A percentile compares a stretch with the other conserved stretches of the same genome.
Conservation (phyloP, 2,113 vertebrate genomes). For the Corythornis madagascariensis region DNA sequence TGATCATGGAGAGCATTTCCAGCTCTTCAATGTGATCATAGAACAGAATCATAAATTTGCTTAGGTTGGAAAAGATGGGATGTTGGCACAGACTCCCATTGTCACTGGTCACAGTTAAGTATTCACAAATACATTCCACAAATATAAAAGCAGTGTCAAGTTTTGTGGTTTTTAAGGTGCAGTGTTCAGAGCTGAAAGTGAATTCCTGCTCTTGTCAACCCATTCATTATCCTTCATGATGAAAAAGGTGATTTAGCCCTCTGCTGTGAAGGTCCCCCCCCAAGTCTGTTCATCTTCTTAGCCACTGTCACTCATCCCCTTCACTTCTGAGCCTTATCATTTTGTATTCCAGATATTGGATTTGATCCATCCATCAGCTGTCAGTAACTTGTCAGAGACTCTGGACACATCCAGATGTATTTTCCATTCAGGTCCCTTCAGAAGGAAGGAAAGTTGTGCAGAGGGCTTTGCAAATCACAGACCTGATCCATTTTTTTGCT, state of each 20-base stretch:
- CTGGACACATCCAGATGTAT: not conserved
- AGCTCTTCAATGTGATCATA: not conserved
- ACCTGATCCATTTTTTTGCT: not conserved
- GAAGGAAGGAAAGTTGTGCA: not conserved
- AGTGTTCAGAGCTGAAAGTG: not conserved
- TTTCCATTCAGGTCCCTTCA: not conserved
- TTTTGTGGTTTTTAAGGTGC: not conserved
- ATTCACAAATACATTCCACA: not conserved
- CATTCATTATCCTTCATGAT: not conserved
- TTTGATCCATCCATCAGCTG: slow-evolving; percentile 50
- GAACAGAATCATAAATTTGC: not conserved
- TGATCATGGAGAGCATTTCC: not conserved
- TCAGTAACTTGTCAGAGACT: not conserved
- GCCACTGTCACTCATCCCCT: slow-evolving; percentile 12
- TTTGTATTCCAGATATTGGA: not conserved
- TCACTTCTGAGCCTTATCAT: not conserved
- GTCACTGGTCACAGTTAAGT: fast-evolving
- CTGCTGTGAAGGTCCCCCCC: not conserved
- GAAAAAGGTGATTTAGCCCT: not conserved
- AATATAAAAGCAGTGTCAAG: not conserved
- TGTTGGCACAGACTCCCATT: fast-evolving
- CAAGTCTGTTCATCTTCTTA: not conserved
- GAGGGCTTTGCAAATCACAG: not conserved
- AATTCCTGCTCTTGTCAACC: not conserved
- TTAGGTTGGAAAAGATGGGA: not conserved